Evolutionary conservation across 2,113 vertebrate genomes (phyloP), one percentile per base, ranked within the genome.

Genomic region (Promerops cafer): DNA sequence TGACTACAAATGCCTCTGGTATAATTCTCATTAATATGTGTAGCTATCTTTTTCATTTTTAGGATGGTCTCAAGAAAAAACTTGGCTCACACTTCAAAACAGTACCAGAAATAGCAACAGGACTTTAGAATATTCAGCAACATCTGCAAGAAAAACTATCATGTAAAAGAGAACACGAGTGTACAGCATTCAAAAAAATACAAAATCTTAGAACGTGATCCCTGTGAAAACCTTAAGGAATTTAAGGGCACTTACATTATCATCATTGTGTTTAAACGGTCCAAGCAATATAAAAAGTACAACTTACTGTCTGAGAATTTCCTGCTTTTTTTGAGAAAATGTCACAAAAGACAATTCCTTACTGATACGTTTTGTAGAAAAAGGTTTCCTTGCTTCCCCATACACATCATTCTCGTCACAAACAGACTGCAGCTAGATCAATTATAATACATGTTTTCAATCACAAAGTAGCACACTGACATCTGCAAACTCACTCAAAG

Each of bases 41-140:
- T 89, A 97, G 74, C 80, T 76, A 82, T 80, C 63, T 94, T 56
- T 95, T 95, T 47, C 97, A 97, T 97, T 97, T 98, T 97, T 97
- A 97, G 96, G 72, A 95, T 76, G 54, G 83, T 83, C 95, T 95
- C 80, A 83, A 96, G 93, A 97, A 97, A 96, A 91, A 92, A 68
- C 90, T 82, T 44, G 35, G 90, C 74, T 96, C 94, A 97, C 63
- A 95, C 50, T 94, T 97, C 94, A 97, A 97, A 97, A 92, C 49
- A 42, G 40, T 54, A 49, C 83, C 84, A 94, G 75, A 97, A 97
- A 98, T 93, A 97, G 97, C 96, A 98, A 91, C 53, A 97, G 88
- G 70, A 95, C 85, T 95, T 92, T 79, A 96, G 90, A 95, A 88
- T 9, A 10, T 66, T 94, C 87, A 94, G 7, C 13, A 96, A 91